Evolutionary conservation across 2,888 invertebrate genomes (phyloP), one percentile per base, ranked within the genome.

Genomic region (Cerceris ruficornis): DNA sequence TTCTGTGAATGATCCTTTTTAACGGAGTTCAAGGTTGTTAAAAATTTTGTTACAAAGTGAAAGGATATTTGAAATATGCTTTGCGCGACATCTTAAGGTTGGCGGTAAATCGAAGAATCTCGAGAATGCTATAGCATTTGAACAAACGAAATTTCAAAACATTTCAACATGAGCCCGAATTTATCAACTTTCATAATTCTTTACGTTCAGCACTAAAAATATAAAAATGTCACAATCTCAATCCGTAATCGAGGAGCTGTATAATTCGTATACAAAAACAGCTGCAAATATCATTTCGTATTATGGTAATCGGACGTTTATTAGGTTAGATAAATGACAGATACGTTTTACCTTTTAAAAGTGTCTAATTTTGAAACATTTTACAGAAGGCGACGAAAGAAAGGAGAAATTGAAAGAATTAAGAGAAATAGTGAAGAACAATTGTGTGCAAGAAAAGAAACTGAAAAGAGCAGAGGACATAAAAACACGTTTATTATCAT

Each of bases 201-300:
- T 28, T 28, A 28, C 28, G 28, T 28, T 28, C 28, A 28, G 4
- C 2, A 28, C 1, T 28, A 28, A 28, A 28, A 28, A 28, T 28
- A 28, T 39, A 72, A 72, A 66, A 62, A 84, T 84, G 83, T n/a
- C 73, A 13, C 76, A 80, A 6, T 65, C 66, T 7, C 54, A 59
- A 42, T 60, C 69, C 46, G 54, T n/a, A 5, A 11, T 62, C 7
- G 67, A 74, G 9, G 83, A 76, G 13, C 65, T 87, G 2, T 82
- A 86, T 52, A 85, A 88, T 28, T 76, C 64, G 69, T 88, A 84
- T 28, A 69, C 84, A n/a, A 88, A 85, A 83, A 89, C 87, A 50
- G 91, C 90, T 39, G 81, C 80, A 0, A 87, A 89, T 64, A 82
- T 89, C 15, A 77, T 89, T 15, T 80, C 62, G 42, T 81, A 90